Evolutionary conservation across 2,888 invertebrate species (phyloP).

Genomic region (Xestia rhomboidea): DNA sequence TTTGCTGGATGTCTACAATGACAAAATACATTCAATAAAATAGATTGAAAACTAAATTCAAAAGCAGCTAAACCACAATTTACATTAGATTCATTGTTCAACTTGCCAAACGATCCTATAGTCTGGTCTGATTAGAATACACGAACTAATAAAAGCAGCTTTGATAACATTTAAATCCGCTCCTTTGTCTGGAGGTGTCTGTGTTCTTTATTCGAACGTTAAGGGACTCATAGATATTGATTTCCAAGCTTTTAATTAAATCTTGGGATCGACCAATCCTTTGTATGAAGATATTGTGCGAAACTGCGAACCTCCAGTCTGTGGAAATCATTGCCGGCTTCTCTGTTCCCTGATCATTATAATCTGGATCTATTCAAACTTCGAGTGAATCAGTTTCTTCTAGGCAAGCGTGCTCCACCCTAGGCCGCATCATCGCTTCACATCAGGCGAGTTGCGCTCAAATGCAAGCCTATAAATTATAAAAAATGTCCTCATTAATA

Average conservation of each 20-base stretch:
- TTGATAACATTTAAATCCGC: constrained; percentile 37
- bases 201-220: constrained; percentile 11
- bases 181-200: constrained; percentile 33
- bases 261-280: background rate
- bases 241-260: background rate
- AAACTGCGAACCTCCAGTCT: too few species aligned
- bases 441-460: too few species aligned
- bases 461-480: too few species aligned
- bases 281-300: too few species aligned
- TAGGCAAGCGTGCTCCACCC: too few species aligned
- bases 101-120: constrained; percentile 29
- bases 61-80: constrained; percentile 27
- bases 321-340: too few species aligned
- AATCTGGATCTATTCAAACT: too few species aligned
- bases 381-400: too few species aligned
- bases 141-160: constrained; percentile 14
- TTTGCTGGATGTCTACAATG: background rate
- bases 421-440: too few species aligned
- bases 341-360: too few species aligned
- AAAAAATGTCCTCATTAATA: background rate
- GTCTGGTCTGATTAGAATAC: constrained; percentile 12
- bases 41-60: background rate
- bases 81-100: constrained; percentile 1
- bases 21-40: background rate
- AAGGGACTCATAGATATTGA: background rate